Base-by-base conservation (phyloP, 2,113 vertebrate genomes). In the Tupaia tana region DNA sequence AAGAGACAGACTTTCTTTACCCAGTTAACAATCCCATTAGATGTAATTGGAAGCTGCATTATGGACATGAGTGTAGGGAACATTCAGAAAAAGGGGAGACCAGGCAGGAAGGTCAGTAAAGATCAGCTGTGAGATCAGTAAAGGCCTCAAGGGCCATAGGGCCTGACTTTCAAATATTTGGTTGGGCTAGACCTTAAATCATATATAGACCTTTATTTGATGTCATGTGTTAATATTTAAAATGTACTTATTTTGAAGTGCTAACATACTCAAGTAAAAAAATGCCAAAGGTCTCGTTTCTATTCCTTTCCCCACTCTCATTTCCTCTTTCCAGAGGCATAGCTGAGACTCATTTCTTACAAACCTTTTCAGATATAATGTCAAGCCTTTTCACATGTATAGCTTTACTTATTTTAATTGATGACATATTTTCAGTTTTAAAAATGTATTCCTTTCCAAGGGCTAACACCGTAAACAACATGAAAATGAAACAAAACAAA, bases 381-480 rank as follows among this genome's bases (percentile, higher is more conserved):
- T 24, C 19, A 71, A 7, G 14, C 14, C 67, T 82, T 63, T 43
- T 24, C 24, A 69, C 8, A 69, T 9, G 7, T 1, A 6, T 29
- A 74, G 12, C 20, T 7, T 95, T 86, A 63, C 14, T 66, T 91
- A 85, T 73, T 93, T 59, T 54, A 75, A 79, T 58, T 90, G 29
- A 24, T 66, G 29, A 83, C 77, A 54, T 79, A 54, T 70, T 89
- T 64, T 82, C 9, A 80, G 67, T 82, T 83, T 52, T 43, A 25
- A 86, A 79, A 86, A 43, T 82, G 10, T 52, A 20, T 69, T 12
- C 59, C 58, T 64, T 85, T 70, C 16, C 25, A 67, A 89, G 18
- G 25, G 64, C 74, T 79, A n/a, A 91, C 75, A 27, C 31, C 63
- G 58, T 31, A 54, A 92, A 90, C 85, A 31, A 88, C 18, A 71